These are phyloP conservation scores for Lasioglossum vierecki DNA, from an alignment of 2,888 invertebrate genomes.

Conservation along the genomic window DNA sequence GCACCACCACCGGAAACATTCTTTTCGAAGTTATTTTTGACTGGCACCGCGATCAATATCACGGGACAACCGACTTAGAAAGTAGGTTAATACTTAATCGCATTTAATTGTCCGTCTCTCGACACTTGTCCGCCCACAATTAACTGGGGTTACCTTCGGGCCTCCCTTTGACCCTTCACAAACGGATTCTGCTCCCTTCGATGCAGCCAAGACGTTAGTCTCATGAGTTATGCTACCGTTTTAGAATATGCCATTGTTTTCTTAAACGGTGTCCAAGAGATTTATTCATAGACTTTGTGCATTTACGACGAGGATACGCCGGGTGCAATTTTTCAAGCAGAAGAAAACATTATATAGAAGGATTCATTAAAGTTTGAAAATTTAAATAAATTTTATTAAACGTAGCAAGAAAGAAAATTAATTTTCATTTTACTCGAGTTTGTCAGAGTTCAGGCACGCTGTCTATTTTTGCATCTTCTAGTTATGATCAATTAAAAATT, in stretches of 20 bases:
- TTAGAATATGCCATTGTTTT: neutral
- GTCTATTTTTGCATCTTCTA: too few species aligned
- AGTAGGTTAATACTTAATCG: conserved; percentile 81
- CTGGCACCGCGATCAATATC: neutral
- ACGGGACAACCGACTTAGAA: conserved; percentile 60
- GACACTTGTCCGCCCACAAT: conserved; percentile 77
- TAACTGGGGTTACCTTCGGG: conserved; percentile 69
- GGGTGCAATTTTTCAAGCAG: neutral
- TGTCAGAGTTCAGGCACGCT: too few species aligned
- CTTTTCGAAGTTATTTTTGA: neutral
- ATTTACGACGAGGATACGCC: too few species aligned
- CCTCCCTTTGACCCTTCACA: conserved; percentile 34
- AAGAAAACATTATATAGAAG: neutral
- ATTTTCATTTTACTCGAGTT: too few species aligned
- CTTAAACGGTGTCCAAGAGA: neutral
- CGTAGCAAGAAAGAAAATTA: too few species aligned
- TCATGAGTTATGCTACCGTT: neutral
- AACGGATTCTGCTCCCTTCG: conserved; percentile 20
- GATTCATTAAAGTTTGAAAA: neutral
- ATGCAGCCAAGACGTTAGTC: neutral
- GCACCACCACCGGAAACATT: neutral
- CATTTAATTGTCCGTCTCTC: conserved; percentile 80
- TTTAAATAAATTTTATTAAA: too few species aligned
- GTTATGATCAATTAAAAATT: too few species aligned
- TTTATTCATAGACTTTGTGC: neutral